Evolutionary conservation across 1,140 invertebrate genomes (phyloP).

Genomic region (Drosophila saltans): DNA sequence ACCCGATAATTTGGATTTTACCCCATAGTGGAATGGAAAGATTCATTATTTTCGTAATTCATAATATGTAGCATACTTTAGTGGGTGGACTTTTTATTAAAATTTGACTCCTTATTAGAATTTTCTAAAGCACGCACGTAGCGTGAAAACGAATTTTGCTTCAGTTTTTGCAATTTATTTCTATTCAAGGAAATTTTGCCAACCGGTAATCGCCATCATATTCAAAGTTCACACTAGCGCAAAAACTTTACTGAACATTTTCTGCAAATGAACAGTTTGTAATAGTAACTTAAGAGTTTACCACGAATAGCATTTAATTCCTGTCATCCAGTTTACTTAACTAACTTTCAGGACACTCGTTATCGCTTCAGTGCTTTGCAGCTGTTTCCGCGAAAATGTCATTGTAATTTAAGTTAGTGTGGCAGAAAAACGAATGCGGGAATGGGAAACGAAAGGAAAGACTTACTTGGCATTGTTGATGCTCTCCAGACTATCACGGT

Average conservation of each 20-base stretch:
- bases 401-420: not conserved
- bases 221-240: slow-evolving; percentile 7
- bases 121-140: too few relatives aligned
- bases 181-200: not conserved
- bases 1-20: too few relatives aligned
- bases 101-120: not conserved
- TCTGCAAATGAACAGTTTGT: slow-evolving; percentile 34
- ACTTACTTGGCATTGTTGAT: slow-evolving; percentile 82
- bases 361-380: not conserved
- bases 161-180: not conserved
- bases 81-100: not conserved
- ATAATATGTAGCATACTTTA: not conserved
- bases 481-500: slow-evolving; percentile 74
- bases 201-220: not conserved
- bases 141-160: not conserved
- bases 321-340: slow-evolving; percentile 42
- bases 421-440: not conserved
- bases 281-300: slow-evolving; percentile 8
- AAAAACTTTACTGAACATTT: slow-evolving; percentile 33
- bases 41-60: not conserved
- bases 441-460: not conserved
- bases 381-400: not conserved
- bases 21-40: not conserved
- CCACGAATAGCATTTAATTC: slow-evolving; percentile 14
- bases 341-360: not conserved